phyloP scores from a whole-genome alignment of 2,797 vertebrate genomes.

The Selene dorsalis region DNA sequence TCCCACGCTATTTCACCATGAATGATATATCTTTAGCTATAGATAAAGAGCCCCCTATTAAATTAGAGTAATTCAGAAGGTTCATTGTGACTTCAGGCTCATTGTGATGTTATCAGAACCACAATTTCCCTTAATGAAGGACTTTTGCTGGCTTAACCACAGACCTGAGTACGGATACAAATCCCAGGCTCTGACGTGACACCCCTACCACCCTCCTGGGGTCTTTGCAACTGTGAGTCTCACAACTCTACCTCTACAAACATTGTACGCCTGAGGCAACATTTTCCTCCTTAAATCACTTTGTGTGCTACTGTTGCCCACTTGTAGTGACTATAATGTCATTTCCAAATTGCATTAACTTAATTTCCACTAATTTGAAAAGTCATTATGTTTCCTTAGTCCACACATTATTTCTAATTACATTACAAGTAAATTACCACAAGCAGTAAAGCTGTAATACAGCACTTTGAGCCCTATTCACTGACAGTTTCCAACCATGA shows the following conservation, averaged over 20 bases:
- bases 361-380: background rate
- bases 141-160: background rate
- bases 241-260: background rate
- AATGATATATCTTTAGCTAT: too few species aligned
- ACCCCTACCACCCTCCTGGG: background rate
- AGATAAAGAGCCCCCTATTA: too few species aligned
- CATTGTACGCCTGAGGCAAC: background rate
- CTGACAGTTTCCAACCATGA: conserved; percentile 21
- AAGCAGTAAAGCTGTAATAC: background rate
- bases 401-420: background rate
- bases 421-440: background rate
- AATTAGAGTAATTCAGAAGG: too few species aligned
- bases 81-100: background rate
- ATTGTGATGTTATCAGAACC: background rate
- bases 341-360: background rate
- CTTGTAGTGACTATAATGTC: background rate
- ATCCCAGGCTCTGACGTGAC: background rate
- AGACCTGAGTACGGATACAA: background rate
- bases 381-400: background rate
- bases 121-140: background rate
- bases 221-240: background rate
- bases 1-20: too few species aligned
- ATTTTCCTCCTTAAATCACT: background rate
- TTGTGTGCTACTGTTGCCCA: background rate
- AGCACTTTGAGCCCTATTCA: background rate